Evolutionary conservation across 2,888 invertebrate species (phyloP), one percentile per base, ranked within the genome.

Genomic region (Limulus polyphemus): DNA sequence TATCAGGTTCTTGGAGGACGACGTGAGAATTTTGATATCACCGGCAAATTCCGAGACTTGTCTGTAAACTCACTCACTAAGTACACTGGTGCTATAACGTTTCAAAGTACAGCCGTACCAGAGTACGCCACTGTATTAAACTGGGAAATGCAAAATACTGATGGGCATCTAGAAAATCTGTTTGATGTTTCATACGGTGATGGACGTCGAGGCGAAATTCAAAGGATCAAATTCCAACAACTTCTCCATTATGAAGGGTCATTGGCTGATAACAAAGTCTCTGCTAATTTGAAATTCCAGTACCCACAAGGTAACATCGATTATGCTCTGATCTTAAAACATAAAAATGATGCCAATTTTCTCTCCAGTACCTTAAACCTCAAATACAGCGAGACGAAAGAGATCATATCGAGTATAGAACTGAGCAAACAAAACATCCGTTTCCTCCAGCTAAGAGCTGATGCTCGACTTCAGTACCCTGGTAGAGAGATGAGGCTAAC

Each of bases 131-230:
- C 64, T 14, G 63, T 61, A 48, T 11, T 65, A 17, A 48, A 55
- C 3, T 65, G 60, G 32, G 67, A 69, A 47, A 67, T 57, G 14
- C 65, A 65, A 60, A 61, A 56, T 11, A 65, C 68, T 12, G 60
- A 62, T 12, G 67, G 68, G 10, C 67, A 67, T 49, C 56, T 65
- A 9, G 67, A 68, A 49, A 68, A 65, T 47, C 62, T 54, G 11
- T 51, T 68, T 11, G 49, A 60, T 4, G 16, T 65, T 11, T 32
- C 55, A 11, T 49, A 65, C 47, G 68, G 69, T 11, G 64, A 61
- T 57, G 62, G 65, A 13, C 57, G 55, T 13, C 57, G 65, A 49
- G 62, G 64, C 47, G 16, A 64, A n/a, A 50, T 65, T 11, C 68
- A 67, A 17, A 67, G 55, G 2, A 61, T 67, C n/a, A 62, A 56